Evolutionary conservation across 2,113 vertebrate species (phyloP).

Genomic region (Carlito syrichta): DNA sequence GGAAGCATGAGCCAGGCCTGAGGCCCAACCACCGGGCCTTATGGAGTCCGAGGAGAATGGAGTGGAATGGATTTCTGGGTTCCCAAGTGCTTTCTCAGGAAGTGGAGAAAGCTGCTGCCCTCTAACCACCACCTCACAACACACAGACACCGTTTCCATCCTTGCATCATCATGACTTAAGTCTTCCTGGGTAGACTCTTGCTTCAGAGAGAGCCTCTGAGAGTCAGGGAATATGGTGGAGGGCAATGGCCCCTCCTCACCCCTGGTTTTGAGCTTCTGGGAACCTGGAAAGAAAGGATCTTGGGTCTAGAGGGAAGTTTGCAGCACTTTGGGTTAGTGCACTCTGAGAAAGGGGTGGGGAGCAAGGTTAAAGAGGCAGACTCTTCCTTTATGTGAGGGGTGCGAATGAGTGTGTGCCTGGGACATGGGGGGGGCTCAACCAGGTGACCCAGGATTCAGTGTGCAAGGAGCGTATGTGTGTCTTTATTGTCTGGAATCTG

Average conservation of each 20-base stretch:
- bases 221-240: background rate
- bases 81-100: slow-evolving; percentile 40
- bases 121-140: background rate
- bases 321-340: background rate
- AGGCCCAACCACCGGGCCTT: background rate
- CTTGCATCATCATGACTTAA: background rate
- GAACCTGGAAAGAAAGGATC: background rate
- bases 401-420: background rate
- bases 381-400: background rate
- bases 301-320: background rate
- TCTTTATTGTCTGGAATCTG: background rate
- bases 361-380: background rate
- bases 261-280: background rate
- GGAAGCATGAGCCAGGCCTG: background rate
- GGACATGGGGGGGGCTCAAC: background rate
- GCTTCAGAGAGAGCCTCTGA: background rate
- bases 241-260: accelerated
- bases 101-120: background rate
- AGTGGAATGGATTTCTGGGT: background rate
- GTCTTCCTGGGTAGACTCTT: background rate
- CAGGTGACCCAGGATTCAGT: background rate
- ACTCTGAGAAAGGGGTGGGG: background rate
- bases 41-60: background rate
- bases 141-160: background rate
- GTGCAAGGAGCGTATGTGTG: background rate